These are phyloP conservation scores for Hesperia comma DNA, from an alignment of 2,888 invertebrate genomes.

Conservation along the genomic window DNA sequence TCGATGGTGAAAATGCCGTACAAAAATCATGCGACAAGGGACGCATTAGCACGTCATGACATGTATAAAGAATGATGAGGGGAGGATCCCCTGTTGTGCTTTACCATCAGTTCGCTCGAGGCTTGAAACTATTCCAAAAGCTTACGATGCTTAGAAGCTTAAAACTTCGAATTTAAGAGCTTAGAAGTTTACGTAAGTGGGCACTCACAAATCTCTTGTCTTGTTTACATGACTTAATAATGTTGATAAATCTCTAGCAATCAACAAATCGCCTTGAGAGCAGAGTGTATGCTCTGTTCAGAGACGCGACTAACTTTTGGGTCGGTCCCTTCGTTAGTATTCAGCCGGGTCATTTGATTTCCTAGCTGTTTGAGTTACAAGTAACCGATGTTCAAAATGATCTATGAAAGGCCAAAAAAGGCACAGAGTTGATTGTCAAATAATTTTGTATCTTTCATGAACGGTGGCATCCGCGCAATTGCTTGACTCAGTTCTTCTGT, in stretches of 20 bases:
- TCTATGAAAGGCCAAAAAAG: background rate
- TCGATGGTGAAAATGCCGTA: too few species aligned
- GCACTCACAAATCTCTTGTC: background rate
- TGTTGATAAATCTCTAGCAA: background rate
- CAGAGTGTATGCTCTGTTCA: background rate
- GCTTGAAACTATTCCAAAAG: too few species aligned
- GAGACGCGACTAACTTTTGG: conserved; percentile 1
- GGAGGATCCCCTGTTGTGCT: too few species aligned
- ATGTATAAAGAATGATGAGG: too few species aligned
- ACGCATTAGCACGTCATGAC: too few species aligned
- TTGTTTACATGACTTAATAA: background rate
- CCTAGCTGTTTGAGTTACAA: conserved; percentile 9
- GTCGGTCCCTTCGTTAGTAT: conserved; percentile 11
- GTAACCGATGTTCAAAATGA: conserved; percentile 9
- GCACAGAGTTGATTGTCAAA: background rate
- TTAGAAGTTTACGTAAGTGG: background rate
- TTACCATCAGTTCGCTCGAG: too few species aligned
- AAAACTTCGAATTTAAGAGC: too few species aligned
- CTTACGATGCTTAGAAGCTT: too few species aligned
- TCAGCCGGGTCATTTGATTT: conserved; percentile 13
- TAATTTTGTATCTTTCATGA: background rate
- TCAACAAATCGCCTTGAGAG: conserved; percentile 6
- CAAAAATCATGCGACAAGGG: too few species aligned
- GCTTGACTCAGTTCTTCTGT: too few species aligned
- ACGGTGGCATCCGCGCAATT: background rate